phyloP scores from a whole-genome alignment of 1,140 invertebrate species.

The Zaprionus ghesquierei region DNA sequence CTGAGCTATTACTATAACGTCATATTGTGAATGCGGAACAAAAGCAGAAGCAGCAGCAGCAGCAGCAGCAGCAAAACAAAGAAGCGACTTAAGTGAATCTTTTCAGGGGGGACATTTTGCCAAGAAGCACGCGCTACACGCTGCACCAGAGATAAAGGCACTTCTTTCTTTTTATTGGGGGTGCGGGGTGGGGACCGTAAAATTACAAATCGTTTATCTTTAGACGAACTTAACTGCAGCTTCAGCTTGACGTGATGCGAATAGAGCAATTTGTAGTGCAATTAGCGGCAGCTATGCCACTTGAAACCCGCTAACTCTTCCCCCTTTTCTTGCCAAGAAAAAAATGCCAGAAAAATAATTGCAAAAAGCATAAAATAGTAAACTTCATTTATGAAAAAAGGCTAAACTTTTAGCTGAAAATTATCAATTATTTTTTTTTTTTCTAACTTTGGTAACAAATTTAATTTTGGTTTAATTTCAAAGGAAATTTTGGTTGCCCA shows the following conservation, averaged over 20 bases:
- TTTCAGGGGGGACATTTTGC: not conserved
- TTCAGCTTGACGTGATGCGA: not conserved
- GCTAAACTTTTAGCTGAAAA: no score
- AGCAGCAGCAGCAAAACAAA: no score
- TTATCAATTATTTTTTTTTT: no score
- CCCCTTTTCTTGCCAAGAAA: no score
- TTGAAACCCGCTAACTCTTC: not conserved
- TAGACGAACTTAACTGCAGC: not conserved
- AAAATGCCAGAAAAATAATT: no score
- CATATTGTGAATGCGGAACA: not conserved
- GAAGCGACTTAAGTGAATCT: not conserved
- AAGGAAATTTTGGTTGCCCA: no score
- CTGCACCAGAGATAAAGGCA: not conserved
- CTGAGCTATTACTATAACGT: not conserved
- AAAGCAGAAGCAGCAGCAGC: not conserved
- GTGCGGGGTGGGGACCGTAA: no score
- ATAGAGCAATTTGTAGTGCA: not conserved
- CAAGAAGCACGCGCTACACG: not conserved
- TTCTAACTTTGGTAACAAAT: no score
- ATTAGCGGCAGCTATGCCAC: not conserved
- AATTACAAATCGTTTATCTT: not conserved
- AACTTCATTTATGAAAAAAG: no score
- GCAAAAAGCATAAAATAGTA: no score
- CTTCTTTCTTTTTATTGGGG: not conserved
- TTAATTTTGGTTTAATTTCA: no score